Evolutionary conservation across 2,113 vertebrate genomes (phyloP).

Genomic region (Strigops habroptila): DNA sequence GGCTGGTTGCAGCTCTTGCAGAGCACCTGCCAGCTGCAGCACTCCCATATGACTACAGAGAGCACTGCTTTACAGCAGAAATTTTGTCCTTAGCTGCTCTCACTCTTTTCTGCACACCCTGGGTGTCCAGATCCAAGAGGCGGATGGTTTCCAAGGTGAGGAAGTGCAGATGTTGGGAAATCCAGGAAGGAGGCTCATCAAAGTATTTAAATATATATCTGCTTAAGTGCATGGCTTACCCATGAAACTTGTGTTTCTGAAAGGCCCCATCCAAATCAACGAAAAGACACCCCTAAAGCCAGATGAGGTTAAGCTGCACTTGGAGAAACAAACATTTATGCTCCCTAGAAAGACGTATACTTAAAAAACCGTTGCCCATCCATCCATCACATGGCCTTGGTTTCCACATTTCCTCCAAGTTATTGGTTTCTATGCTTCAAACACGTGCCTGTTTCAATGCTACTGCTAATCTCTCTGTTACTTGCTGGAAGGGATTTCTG

Average conservation of each 20-base stretch:
- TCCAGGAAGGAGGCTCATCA: conserved; percentile 44
- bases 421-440: conserved; percentile 10
- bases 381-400: background rate
- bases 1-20: background rate
- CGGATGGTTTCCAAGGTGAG: conserved; percentile 45
- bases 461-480: conserved; percentile 24
- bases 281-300: conserved; percentile 16
- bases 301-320: conserved; percentile 35
- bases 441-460: conserved; percentile 9
- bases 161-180: conserved; percentile 60
- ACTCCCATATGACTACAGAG: fast-evolving
- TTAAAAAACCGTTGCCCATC: background rate
- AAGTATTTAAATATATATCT: conserved; percentile 39
- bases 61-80: background rate
- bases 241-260: background rate
- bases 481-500: conserved; percentile 14
- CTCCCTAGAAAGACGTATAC: background rate
- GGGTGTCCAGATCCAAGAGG: conserved; percentile 35
- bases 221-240: background rate
- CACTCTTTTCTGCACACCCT: background rate
- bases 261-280: conserved; percentile 5
- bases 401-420: background rate
- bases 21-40: background rate
- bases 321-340: background rate
- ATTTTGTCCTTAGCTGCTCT: conserved; percentile 53